Evolutionary conservation across 2,888 invertebrate species (phyloP), one percentile per base, ranked within the genome.

Genomic region (Muscina levida): DNA sequence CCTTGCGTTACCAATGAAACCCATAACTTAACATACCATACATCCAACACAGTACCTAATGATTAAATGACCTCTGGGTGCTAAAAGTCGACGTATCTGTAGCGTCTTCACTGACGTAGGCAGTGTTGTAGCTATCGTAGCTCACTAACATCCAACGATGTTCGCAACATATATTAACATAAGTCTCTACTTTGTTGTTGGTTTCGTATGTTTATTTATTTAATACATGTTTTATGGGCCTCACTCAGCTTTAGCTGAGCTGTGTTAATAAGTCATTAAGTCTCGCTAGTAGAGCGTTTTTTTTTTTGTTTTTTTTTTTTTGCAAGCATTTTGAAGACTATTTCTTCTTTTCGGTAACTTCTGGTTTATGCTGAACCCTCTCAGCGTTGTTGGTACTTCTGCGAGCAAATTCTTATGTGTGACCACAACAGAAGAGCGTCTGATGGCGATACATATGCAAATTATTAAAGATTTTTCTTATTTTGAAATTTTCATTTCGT

Each of bases 401-500:
- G 13, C 42, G 31, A n/a, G 24, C 8, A 11, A 10, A 37, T 48
- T 57, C 57, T 1, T 44, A 17, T 62, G 31, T 65, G 59, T 75
- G 70, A 44, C 44, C 2, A 2, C 2, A 44, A 44, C 62, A 44
- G 24, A 15, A 66, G 76, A 31, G 48, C n/a, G n/a, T n/a, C 10
- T 31, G 68, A 68, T 84, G 85, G 17, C 42, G 24, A 72, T 22
- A 22, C 19, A 51, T 75, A 82, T 78, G 81, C 65, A 72, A 77
- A 75, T 82, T 75, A 22, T 53, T 75, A 5, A 31, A 31, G 31
- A 31, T 31, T 31, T 31, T 31, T 31, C 31, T 31, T 3, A 31
- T 8, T n/a, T 73, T 19, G 1, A 19, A 13, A 66, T 70, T 57
- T 62, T 24, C 83, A 84, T 85, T 84, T 79, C 77, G 84, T 87